Evolutionary conservation across 2,797 vertebrate species (phyloP).

Genomic region (Phrynocephalus guinanensis): DNA sequence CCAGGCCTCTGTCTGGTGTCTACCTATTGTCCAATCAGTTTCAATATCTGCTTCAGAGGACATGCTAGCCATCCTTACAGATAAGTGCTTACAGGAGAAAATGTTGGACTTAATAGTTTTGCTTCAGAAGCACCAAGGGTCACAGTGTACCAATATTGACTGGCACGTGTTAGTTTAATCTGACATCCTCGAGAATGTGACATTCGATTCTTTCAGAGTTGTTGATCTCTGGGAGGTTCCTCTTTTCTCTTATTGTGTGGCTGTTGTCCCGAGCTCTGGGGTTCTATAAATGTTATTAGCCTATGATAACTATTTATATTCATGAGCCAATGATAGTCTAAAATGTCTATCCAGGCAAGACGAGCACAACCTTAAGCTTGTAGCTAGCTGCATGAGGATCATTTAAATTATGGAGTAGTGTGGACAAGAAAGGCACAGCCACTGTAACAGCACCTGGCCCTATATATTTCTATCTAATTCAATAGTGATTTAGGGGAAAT

Average conservation of each 20-base stretch:
- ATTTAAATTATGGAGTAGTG: constrained; percentile 65
- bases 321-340: constrained; percentile 79
- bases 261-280: constrained; percentile 73
- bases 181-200: constrained; percentile 86
- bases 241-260: constrained; percentile 33
- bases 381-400: constrained; percentile 37
- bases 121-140: constrained; percentile 87
- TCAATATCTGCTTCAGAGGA: constrained; percentile 93
- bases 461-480: constrained; percentile 41
- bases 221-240: constrained; percentile 79
- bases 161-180: constrained; percentile 91
- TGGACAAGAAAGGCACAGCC: not conserved
- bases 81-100: constrained; percentile 92
- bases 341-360: constrained; percentile 70
- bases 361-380: constrained; percentile 62
- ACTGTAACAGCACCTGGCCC: constrained; percentile 12
- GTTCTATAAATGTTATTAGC: constrained; percentile 81
- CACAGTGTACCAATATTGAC: constrained; percentile 91
- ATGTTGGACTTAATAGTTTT: constrained; percentile 95
- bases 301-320: constrained; percentile 79
- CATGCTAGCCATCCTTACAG: constrained; percentile 91
- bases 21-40: constrained; percentile 95
- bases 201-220: constrained; percentile 79
- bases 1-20: constrained; percentile 89
- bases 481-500: not conserved